Conservation (phyloP, 2,797 vertebrate genomes). For the Arrhamphus sclerolepis region DNA sequence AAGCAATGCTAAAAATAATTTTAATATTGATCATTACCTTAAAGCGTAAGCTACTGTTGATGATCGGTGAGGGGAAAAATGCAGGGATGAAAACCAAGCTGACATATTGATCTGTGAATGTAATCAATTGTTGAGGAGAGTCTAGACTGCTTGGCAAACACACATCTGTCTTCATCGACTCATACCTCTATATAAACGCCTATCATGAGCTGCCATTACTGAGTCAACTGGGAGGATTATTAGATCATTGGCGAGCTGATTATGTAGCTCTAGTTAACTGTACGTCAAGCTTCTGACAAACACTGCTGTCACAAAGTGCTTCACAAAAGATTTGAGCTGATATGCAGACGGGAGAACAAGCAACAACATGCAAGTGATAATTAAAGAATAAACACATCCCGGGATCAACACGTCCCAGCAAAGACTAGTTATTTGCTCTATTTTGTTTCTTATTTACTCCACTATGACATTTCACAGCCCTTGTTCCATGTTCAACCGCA, state of each 20-base stretch:
- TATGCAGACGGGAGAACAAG: background rate
- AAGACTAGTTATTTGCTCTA: background rate
- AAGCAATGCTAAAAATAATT: constrained; percentile 66
- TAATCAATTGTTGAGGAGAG: constrained; percentile 54
- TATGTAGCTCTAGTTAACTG: constrained; percentile 56
- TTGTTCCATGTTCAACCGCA: background rate
- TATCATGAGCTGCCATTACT: constrained; percentile 50
- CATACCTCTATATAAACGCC: constrained; percentile 63
- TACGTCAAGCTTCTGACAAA: constrained; percentile 47
- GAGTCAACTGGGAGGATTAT: constrained; percentile 46
- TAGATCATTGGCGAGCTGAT: constrained; percentile 63
- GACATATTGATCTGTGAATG: constrained; percentile 60
- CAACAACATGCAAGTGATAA: background rate
- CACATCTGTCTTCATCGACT: constrained; percentile 59
- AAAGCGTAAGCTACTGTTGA: constrained; percentile 47
- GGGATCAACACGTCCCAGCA: background rate
- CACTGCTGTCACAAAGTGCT: constrained; percentile 10
- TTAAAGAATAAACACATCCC: background rate
- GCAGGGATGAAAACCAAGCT: constrained; percentile 56
- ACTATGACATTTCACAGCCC: background rate
- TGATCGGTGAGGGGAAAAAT: constrained; percentile 45
- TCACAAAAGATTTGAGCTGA: constrained; percentile 2
- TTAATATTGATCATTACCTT: constrained; percentile 65
- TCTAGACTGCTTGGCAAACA: constrained; percentile 53
- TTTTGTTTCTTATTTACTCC: background rate